These are phyloP conservation scores for Ophion ventricosus DNA, from an alignment of 2,888 invertebrate genomes.

Conservation along the genomic window DNA sequence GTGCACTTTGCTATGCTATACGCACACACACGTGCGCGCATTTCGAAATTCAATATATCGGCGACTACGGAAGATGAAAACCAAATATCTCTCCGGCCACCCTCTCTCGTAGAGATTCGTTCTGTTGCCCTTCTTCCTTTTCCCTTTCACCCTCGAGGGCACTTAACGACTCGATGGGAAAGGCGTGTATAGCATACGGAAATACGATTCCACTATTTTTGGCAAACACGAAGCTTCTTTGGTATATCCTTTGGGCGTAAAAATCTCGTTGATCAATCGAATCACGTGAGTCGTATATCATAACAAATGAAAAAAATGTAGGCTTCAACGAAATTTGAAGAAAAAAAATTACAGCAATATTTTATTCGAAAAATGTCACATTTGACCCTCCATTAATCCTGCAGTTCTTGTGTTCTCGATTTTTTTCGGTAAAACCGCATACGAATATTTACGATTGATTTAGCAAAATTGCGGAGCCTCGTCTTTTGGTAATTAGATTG, in stretches of 20 bases:
- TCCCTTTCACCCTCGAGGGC: constrained; percentile 38
- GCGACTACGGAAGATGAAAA: constrained; percentile 29
- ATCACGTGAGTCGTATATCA: background rate
- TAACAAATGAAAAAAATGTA: background rate
- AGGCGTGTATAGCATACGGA: constrained; percentile 30
- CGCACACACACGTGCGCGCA: background rate
- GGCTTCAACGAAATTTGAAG: background rate
- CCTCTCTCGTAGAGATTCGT: constrained; percentile 8
- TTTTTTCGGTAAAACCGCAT: too few relatives aligned
- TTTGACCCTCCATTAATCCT: too few relatives aligned
- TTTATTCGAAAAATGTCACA: too few relatives aligned
- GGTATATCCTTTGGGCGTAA: background rate
- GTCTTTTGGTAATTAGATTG: too few relatives aligned
- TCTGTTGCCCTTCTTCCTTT: constrained; percentile 4
- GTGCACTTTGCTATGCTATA: constrained; percentile 55
- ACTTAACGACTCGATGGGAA: constrained; percentile 36
- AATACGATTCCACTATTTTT: constrained; percentile 21
- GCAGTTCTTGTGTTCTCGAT: too few relatives aligned
- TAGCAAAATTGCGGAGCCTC: too few relatives aligned
- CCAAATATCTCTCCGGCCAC: constrained; percentile 29
- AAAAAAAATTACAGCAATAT: background rate
- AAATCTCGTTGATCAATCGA: background rate
- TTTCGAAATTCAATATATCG: constrained; percentile 59
- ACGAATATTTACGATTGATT: too few relatives aligned
- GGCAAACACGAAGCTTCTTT: background rate